A percentile compares a stretch with the other conserved stretches of the same genome.
phyloP scores from a whole-genome alignment of 2,888 invertebrate species.

The Drosophila tanythrix region DNA sequence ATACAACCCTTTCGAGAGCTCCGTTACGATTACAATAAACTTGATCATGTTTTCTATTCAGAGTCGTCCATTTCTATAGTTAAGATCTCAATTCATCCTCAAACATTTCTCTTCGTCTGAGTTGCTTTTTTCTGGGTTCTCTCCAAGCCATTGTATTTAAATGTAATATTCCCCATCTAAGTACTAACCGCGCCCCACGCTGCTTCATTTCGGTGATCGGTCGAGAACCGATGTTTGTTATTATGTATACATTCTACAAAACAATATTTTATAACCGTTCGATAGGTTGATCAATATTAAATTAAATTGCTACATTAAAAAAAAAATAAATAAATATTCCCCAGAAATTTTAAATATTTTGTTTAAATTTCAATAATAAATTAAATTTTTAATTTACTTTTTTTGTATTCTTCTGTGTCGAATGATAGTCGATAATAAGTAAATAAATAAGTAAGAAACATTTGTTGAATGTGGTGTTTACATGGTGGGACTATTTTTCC shows the following conservation, averaged over 20 bases:
- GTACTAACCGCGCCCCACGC: too few species aligned
- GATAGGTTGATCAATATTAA: too few species aligned
- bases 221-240: too few species aligned
- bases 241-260: too few species aligned
- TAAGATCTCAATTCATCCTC: neutral
- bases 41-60: neutral
- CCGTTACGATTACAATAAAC: too few species aligned
- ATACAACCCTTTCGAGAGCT: neutral
- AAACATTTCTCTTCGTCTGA: neutral
- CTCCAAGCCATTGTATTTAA: neutral
- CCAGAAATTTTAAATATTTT: neutral
- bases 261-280: too few species aligned
- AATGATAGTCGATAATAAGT: neutral
- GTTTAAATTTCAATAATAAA: neutral
- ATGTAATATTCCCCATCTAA: too few species aligned
- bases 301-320: too few species aligned
- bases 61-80: neutral
- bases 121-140: neutral
- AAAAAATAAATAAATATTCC: too few species aligned
- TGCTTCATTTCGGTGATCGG: too few species aligned
- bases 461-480: neutral
- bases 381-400: neutral
- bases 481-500: neutral
- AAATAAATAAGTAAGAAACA: neutral
- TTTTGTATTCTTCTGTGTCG: neutral